Evolutionary conservation across 2,797 vertebrate genomes (phyloP).

Genomic region (Rhabdophis nuchalis): DNA sequence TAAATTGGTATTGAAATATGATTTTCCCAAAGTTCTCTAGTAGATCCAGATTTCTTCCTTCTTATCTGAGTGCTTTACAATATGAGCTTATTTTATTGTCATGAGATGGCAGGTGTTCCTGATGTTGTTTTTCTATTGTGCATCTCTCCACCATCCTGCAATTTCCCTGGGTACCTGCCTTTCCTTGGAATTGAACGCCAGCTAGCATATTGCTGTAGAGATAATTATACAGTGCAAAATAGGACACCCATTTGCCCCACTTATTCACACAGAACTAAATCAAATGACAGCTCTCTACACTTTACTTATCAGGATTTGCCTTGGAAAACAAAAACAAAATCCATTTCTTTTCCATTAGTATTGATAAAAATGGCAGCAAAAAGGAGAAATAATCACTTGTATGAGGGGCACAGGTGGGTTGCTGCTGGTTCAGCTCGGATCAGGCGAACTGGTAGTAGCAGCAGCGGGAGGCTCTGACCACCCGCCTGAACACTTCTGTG

Average conservation of each 20-base stretch:
- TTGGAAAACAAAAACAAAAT: neutral
- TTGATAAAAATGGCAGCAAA: neutral
- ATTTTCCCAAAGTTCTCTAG: neutral
- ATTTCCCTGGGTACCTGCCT: neutral
- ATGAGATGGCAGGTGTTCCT: neutral
- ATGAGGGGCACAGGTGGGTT: neutral
- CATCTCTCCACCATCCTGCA: neutral
- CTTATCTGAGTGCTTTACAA: neutral
- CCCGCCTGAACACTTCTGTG: too few relatives aligned
- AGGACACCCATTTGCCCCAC: neutral
- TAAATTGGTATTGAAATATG: neutral
- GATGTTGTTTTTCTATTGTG: neutral
- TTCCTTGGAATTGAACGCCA: neutral
- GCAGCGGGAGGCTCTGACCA: too few relatives aligned
- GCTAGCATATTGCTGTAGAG: neutral
- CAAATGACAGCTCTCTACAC: neutral
- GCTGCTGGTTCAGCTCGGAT: too few relatives aligned
- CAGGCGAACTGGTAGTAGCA: too few relatives aligned
- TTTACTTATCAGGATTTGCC: neutral
- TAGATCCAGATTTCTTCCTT: neutral
- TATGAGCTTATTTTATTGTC: neutral
- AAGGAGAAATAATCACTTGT: neutral
- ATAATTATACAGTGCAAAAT: neutral
- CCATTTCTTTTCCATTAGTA: neutral
- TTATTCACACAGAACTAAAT: neutral